A percentile compares a stretch with the other conserved stretches of the same genome.
These are phyloP conservation scores for Philhelius pedissequus DNA, from an alignment of 2,888 invertebrate species.

Conservation along the genomic window DNA sequence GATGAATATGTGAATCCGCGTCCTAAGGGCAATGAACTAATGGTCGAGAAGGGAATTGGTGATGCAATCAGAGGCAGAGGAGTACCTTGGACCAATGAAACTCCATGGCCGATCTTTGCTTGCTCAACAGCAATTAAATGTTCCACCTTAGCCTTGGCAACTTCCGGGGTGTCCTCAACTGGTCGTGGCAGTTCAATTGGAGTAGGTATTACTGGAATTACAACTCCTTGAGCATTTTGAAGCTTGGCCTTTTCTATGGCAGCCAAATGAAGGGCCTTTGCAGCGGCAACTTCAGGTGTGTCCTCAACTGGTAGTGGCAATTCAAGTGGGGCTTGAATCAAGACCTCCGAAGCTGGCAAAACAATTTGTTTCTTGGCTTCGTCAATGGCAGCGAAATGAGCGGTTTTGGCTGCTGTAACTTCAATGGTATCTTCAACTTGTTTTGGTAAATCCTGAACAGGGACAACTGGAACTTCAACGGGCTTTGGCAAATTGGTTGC, in stretches of 20 bases:
- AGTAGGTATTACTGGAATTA: slow-evolving; percentile 60
- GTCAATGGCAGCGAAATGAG: neutral
- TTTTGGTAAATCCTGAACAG: neutral
- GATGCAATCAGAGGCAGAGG: neutral
- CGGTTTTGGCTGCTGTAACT: neutral
- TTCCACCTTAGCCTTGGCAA: slow-evolving; percentile 75
- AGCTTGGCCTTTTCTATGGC: neutral
- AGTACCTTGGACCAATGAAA: neutral
- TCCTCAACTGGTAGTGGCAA: neutral
- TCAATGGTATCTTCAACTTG: neutral
- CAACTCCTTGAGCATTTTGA: neutral
- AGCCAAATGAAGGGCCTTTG: neutral
- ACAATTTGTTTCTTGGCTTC: neutral
- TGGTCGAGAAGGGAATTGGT: neutral
- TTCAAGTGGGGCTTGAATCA: neutral
- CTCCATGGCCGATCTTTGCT: slow-evolving; percentile 68
- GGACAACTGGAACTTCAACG: neutral
- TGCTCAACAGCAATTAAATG: slow-evolving; percentile 75
- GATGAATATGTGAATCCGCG: neutral
- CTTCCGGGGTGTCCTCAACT: no score
- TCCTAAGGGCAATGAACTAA: neutral
- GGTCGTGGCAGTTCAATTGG: slow-evolving; percentile 77
- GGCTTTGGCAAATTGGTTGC: slow-evolving; percentile 81
- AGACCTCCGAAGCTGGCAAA: neutral
- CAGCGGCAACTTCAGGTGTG: neutral